Base-by-base conservation (phyloP, 2,888 invertebrate species). In the Hypomecis atomaria region DNA sequence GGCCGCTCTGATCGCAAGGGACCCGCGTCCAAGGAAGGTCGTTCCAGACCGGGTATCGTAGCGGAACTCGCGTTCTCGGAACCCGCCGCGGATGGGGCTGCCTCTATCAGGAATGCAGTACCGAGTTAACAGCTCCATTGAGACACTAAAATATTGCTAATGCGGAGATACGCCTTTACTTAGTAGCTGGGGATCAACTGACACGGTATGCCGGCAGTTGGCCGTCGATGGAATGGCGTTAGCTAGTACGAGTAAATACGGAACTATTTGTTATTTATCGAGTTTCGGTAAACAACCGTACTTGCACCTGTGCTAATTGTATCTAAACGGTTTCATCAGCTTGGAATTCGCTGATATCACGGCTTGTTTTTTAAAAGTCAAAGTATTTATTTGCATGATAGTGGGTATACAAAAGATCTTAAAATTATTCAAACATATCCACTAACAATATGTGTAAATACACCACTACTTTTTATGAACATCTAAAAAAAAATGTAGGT, bases 1-100 rank as follows among this genome's bases (percentile, higher is more conserved):
- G 88, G 88, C 56, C 45, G 81, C 80, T 79, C 78, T 75, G 78
- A 77, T 44, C 37, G 54, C 38, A 40, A 8, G 43, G 59, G 43
- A 77, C 70, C 76, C 81, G 79, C 78, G 79, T 78, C 81, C 84
- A 78, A 78, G 78, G 82, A 76, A 76, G 78, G 78, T 70, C 75
- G 69, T 62, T 37, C 65, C 73, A 72, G 75, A 69, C 74, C 74
- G 58, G 76, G 70, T 68, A 74, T 73, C 68, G 75, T 87, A 85
- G 85, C 87, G 89, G 89, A 81, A 82, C 85, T 74, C 66, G 71
- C 70, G 71, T 91, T 90, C 90, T 84, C 74, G 79, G 91, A 90
- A 91, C 71, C 80, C 71, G 70, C 82, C 83, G 74, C 82, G 82
- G 82, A 88, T 85, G 87, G 86, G 77, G 89, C 69, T 67, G 70